A percentile compares a stretch with the other conserved stretches of the same genome.
Evolutionary conservation across 2,113 vertebrate genomes (phyloP).

Genomic region (Oxyruncus cristatus): DNA sequence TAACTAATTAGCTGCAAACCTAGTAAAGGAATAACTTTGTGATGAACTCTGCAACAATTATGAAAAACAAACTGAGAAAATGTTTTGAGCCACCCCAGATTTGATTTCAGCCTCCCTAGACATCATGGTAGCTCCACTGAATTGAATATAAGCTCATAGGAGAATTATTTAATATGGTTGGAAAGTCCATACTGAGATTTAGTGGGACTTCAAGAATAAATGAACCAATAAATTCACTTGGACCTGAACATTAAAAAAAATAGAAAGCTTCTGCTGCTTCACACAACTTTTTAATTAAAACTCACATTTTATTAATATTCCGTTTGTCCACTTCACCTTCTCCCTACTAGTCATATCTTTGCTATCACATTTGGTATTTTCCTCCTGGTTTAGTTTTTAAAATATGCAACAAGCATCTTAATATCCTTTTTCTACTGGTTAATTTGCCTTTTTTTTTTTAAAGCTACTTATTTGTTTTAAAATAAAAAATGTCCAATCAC

Average conservation of each 20-base stretch:
- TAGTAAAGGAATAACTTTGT: background rate
- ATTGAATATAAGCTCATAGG: background rate
- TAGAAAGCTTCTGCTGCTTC: background rate
- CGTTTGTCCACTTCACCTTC: background rate
- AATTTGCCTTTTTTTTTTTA: background rate
- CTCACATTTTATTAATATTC: background rate
- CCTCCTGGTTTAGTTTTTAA: background rate
- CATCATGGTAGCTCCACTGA: background rate
- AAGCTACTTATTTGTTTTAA: background rate
- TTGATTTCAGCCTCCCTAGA: background rate
- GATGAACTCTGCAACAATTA: background rate
- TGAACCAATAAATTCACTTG: background rate
- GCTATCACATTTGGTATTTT: background rate
- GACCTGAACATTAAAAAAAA: background rate
- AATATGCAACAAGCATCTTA: background rate
- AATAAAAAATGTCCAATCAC: background rate
- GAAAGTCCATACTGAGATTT: background rate
- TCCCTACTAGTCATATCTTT: background rate
- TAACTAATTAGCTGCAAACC: background rate
- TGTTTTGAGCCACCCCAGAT: background rate
- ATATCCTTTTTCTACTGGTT: background rate
- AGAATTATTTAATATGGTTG: background rate
- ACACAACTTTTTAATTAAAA: background rate
- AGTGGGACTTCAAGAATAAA: background rate
- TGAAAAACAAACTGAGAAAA: background rate